phyloP scores from a whole-genome alignment of 2,113 vertebrate species.

The Tympanuchus pallidicinctus region DNA sequence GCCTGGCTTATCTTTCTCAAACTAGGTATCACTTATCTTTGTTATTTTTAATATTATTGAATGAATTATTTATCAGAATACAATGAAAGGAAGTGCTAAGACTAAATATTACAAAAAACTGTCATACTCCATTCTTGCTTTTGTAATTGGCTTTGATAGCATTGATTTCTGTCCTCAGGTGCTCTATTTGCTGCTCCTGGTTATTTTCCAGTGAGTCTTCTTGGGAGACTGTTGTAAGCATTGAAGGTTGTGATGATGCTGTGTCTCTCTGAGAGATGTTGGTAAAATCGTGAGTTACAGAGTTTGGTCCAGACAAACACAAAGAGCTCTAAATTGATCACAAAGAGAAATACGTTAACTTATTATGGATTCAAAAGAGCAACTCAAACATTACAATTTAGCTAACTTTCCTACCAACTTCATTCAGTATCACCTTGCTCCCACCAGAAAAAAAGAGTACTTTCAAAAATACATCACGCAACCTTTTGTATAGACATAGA shows the following conservation, averaged over 20 bases:
- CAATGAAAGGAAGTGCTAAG: neutral
- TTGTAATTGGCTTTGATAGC: conserved; percentile 83
- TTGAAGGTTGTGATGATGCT: conserved; percentile 62
- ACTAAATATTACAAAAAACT: neutral
- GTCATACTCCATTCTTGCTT: conserved; percentile 81
- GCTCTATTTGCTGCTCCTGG: conserved; percentile 86
- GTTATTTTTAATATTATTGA: neutral
- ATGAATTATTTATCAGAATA: neutral
- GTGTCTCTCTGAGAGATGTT: conserved; percentile 77
- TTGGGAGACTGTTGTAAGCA: conserved; percentile 84
- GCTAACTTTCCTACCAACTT: neutral
- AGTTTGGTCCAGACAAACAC: conserved; percentile 86
- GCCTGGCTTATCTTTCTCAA: neutral
- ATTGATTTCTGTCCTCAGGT: conserved; percentile 81
- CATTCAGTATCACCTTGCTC: neutral
- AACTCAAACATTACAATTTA: neutral
- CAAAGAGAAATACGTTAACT: neutral
- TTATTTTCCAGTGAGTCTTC: conserved; percentile 85
- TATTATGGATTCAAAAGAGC: neutral
- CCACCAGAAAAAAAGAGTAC: neutral
- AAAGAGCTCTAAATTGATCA: conserved; percentile 83
- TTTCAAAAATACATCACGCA: neutral
- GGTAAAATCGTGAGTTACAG: conserved; percentile 79
- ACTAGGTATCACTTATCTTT: neutral
- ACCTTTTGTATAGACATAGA: neutral